phyloP scores from a whole-genome alignment of 2,888 invertebrate genomes.

The Acholoe squamosa region DNA sequence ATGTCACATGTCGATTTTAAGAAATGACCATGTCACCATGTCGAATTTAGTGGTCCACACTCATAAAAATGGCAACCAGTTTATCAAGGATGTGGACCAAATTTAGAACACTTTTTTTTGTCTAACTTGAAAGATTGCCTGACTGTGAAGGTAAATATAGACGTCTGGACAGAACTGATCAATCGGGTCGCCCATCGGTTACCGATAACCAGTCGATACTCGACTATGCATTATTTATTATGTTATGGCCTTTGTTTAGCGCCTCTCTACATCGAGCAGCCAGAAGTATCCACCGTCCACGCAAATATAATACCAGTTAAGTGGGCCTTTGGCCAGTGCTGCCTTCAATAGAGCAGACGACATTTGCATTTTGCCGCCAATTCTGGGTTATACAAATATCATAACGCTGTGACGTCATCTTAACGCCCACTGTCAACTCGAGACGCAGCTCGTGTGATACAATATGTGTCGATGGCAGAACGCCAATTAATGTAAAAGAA shows the following conservation, averaged over 20 bases:
- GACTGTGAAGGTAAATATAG: conserved; percentile 3
- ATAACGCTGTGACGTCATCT: not conserved
- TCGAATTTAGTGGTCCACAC: no score
- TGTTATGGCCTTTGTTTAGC: conserved; percentile 7
- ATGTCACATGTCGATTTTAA: no score
- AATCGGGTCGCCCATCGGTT: not conserved
- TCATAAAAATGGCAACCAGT: no score
- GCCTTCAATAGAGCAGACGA: not conserved
- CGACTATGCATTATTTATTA: not conserved
- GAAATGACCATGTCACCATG: no score
- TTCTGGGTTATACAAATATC: not conserved
- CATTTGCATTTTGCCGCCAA: not conserved
- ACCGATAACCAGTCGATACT: conserved; percentile 22
- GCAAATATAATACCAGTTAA: not conserved
- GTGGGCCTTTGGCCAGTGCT: not conserved
- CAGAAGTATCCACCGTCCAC: not conserved
- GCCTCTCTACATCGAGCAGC: not conserved
- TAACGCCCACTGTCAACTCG: not conserved
- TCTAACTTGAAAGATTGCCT: not conserved
- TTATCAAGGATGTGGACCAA: no score
- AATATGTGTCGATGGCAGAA: not conserved
- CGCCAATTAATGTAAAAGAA: not conserved
- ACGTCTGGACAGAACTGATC: not conserved
- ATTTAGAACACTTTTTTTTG: not conserved
- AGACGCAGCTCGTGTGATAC: not conserved